A percentile compares a stretch with the other conserved stretches of the same genome.
Conservation (phyloP, 2,888 invertebrate genomes). For the Tipula vernalis region DNA sequence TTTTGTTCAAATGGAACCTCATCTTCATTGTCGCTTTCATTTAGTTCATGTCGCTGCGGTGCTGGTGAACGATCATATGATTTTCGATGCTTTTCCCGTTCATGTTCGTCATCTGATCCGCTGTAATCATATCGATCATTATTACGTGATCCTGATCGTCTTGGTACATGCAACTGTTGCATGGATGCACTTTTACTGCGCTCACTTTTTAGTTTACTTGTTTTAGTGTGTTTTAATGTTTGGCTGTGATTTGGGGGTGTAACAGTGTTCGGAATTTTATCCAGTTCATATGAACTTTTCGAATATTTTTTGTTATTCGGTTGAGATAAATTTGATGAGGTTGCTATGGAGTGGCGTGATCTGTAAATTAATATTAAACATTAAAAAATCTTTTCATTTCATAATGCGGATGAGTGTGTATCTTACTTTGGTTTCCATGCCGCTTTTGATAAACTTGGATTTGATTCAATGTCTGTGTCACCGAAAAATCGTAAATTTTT, state of each 20-base stretch:
- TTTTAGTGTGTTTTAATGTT: conserved; percentile 20
- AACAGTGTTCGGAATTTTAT: conserved; percentile 21
- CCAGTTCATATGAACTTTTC: conserved; percentile 33
- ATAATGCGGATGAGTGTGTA: neutral
- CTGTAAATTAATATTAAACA: neutral
- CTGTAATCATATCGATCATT: neutral
- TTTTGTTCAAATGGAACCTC: neutral
- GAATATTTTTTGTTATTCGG: conserved; percentile 30
- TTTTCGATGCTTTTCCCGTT: neutral
- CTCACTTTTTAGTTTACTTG: conserved; percentile 14
- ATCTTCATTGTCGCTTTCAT: neutral
- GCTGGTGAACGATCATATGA: neutral
- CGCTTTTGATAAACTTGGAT: conserved; percentile 39
- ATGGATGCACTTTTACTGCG: conserved; percentile 27
- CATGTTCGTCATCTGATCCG: conserved; percentile 14
- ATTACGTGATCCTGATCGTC: neutral
- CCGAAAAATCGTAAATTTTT: conserved; percentile 75
- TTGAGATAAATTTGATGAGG: neutral
- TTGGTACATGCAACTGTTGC: conserved; percentile 24
- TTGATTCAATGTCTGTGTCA: conserved; percentile 68
- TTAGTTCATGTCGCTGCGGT: neutral
- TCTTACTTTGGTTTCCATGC: conserved; percentile 25
- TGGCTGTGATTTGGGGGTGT: neutral
- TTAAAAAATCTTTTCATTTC: neutral
- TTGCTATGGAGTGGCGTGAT: neutral